A percentile compares a stretch with the other conserved stretches of the same genome.
These are phyloP conservation scores for Pelodiscus sinensis DNA, from an alignment of 2,113 vertebrate species.

Conservation along the genomic window DNA sequence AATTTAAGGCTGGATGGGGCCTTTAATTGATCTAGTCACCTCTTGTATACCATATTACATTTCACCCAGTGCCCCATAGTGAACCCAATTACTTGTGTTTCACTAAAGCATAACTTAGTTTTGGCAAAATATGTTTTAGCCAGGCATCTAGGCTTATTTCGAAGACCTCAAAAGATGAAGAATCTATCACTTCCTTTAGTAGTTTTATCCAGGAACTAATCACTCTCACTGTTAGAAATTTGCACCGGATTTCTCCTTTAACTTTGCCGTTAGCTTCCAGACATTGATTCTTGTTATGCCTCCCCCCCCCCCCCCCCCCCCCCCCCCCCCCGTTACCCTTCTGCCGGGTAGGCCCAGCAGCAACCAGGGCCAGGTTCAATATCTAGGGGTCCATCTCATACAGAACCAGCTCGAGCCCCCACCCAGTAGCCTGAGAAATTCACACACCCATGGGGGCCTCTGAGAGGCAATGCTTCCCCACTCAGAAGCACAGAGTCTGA, in stretches of 20 bases:
- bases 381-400: too few species aligned
- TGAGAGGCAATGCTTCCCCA: too few species aligned
- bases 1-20: background rate
- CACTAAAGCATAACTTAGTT: background rate
- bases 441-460: too few species aligned
- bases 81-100: background rate
- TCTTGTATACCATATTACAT: background rate
- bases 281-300: background rate
- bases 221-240: background rate
- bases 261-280: background rate
- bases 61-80: background rate
- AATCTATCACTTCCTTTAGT: background rate
- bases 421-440: too few species aligned
- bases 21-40: background rate
- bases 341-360: too few species aligned
- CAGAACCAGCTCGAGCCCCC: too few species aligned
- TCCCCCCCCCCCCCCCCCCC: too few species aligned
- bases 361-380: too few species aligned
- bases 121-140: background rate
- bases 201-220: background rate
- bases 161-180: background rate
- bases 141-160: background rate
- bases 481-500: too few species aligned
- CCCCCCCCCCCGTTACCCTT: too few species aligned
- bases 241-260: background rate